These are phyloP conservation scores for Drosophila nr. perissopoda DNA, from an alignment of 2,888 invertebrate genomes.

Conservation along the genomic window DNA sequence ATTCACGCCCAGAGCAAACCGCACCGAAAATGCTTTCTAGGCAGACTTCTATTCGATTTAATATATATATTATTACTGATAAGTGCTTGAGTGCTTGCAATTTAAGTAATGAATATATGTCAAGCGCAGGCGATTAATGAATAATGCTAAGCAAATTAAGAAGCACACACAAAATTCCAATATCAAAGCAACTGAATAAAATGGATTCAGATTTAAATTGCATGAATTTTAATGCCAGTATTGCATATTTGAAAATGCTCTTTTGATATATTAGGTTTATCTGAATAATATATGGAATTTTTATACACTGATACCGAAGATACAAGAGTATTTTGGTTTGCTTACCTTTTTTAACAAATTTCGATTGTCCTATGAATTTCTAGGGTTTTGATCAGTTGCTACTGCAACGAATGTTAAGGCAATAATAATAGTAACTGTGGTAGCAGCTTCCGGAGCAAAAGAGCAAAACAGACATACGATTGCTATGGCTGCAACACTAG, in stretches of 20 bases:
- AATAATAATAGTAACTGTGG: background rate
- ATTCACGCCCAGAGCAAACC: slow-evolving; percentile 44
- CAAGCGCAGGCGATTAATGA: slow-evolving; percentile 17
- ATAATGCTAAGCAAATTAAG: slow-evolving; percentile 2
- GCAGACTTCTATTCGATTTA: background rate
- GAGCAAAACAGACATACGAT: background rate
- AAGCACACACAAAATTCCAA: background rate
- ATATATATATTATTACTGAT: background rate
- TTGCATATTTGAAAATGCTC: background rate
- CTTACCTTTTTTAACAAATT: too few relatives aligned
- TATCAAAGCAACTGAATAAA: background rate
- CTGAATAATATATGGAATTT: background rate
- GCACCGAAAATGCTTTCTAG: background rate
- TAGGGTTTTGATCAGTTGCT: too few relatives aligned
- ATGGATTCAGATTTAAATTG: background rate
- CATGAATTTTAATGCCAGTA: background rate
- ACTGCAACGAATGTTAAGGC: background rate
- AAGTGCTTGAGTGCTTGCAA: slow-evolving; percentile 24
- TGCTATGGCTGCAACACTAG: background rate
- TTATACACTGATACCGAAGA: background rate
- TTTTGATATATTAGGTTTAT: background rate
- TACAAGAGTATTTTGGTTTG: background rate
- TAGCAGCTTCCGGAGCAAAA: background rate
- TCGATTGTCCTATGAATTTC: too few relatives aligned
- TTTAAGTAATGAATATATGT: slow-evolving; percentile 35